phyloP scores from a whole-genome alignment of 2,797 vertebrate species.

The Mormyrops boulengeri region DNA sequence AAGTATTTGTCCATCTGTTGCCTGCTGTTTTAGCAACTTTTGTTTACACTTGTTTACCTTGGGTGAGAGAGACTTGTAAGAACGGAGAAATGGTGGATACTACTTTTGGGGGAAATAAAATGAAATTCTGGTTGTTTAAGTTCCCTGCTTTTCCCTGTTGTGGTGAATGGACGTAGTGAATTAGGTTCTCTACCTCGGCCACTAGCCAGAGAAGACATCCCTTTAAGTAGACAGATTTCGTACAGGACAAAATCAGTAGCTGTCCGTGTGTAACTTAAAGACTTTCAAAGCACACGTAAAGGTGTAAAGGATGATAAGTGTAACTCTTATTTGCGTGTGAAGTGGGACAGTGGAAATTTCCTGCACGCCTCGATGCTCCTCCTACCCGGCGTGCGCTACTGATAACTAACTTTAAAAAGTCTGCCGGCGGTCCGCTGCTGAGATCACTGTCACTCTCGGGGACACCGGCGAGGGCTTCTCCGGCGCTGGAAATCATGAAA shows the following conservation, averaged over 20 bases:
- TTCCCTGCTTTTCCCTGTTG: not conserved
- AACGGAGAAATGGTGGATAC: not conserved
- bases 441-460: not conserved
- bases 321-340: not conserved
- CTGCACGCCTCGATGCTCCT: conserved; percentile 32
- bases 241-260: not conserved
- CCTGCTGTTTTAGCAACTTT: not conserved
- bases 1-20: conserved; percentile 1
- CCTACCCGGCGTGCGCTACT: conserved; percentile 21
- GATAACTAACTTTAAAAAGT: conserved; percentile 23
- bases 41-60: not conserved
- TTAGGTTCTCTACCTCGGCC: not conserved
- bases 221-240: not conserved
- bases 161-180: not conserved
- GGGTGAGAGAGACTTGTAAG: not conserved
- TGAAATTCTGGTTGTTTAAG: not conserved
- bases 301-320: not conserved
- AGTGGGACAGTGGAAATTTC: conserved; percentile 28
- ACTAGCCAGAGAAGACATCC: not conserved
- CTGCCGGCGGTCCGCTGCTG: not conserved
- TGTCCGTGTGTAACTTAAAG: not conserved
- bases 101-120: not conserved
- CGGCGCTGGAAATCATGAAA: conserved; percentile 33
- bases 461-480: not conserved
- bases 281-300: not conserved